These are phyloP conservation scores for Misgurnus anguillicaudatus DNA, from an alignment of 2,113 vertebrate genomes.

Conservation along the genomic window DNA sequence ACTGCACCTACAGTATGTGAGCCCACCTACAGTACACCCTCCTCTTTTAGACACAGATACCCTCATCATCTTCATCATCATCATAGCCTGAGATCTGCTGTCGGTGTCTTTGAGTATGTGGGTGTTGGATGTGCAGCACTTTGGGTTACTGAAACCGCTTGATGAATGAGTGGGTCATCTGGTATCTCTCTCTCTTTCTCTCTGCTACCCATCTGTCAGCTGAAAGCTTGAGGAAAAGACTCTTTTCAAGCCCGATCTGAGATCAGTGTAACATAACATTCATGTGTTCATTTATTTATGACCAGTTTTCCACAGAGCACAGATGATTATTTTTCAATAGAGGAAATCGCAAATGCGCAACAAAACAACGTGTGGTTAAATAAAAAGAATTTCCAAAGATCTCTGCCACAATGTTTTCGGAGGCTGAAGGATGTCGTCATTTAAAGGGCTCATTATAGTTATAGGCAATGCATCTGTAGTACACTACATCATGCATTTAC, in stretches of 20 bases:
- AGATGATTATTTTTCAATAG: slow-evolving; percentile 2
- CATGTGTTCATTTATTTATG: slow-evolving; percentile 21
- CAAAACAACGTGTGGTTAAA: not conserved
- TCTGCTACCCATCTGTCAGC: slow-evolving; percentile 27
- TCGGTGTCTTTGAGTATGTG: slow-evolving; percentile 16
- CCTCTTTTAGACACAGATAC: slow-evolving; percentile 39
- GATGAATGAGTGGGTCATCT: slow-evolving; percentile 36
- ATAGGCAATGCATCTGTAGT: too few relatives aligned
- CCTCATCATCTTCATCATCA: slow-evolving; percentile 38
- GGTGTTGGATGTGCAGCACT: slow-evolving; percentile 31
- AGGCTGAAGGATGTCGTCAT: not conserved
- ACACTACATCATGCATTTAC: too few relatives aligned
- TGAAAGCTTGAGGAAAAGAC: not conserved
- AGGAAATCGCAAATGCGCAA: not conserved
- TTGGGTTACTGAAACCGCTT: slow-evolving; percentile 22
- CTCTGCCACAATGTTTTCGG: not conserved
- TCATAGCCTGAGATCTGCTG: slow-evolving; percentile 27
- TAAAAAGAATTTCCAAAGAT: slow-evolving; percentile 9
- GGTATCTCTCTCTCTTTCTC: slow-evolving; percentile 24
- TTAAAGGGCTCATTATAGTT: too few relatives aligned
- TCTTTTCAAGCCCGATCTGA: slow-evolving; percentile 13
- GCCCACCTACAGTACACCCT: slow-evolving; percentile 37
- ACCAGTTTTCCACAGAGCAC: not conserved
- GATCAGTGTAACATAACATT: not conserved
- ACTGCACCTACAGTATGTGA: slow-evolving; percentile 34